A percentile compares a stretch with the other conserved stretches of the same genome.
Evolutionary conservation across 1,140 invertebrate species (phyloP).

Genomic region (Leucophenga varia): DNA sequence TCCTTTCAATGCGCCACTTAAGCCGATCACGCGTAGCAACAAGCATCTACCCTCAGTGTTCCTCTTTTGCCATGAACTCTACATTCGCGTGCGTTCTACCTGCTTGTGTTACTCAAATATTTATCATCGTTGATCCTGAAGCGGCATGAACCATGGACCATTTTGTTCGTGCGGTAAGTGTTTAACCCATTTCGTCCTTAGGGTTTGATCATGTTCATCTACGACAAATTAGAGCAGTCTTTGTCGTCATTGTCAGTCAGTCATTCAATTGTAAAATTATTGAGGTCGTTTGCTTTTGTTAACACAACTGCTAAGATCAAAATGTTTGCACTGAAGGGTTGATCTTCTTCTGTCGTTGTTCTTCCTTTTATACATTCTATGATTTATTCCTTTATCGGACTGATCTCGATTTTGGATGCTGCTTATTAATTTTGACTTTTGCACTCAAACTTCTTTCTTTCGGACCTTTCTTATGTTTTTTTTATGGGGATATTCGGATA

Average conservation of each 20-base stretch:
- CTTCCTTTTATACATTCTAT: constrained; percentile 33
- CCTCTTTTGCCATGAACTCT: constrained; percentile 15
- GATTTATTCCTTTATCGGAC: constrained; percentile 15
- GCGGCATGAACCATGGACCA: constrained; percentile 25
- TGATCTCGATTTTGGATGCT: constrained; percentile 23
- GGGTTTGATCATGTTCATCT: constrained; percentile 24
- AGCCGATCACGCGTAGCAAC: constrained; percentile 43
- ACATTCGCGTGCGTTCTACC: constrained; percentile 28
- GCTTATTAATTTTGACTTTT: constrained; percentile 45
- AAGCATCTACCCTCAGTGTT: constrained; percentile 12
- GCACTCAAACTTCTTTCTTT: no score
- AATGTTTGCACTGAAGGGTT: constrained; percentile 49
- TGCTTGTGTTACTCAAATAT: not conserved
- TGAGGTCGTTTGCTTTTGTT: constrained; percentile 37
- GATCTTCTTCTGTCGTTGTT: constrained; percentile 31
- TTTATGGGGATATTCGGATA: no score
- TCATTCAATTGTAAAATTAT: constrained; percentile 29
- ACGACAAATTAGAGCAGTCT: constrained; percentile 52
- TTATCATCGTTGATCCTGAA: not conserved
- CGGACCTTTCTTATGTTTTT: no score
- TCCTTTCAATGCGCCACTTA: constrained; percentile 53
- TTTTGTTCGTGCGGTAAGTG: constrained; percentile 41
- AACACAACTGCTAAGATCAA: constrained; percentile 28
- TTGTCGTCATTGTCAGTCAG: not conserved
- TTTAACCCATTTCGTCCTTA: constrained; percentile 47